Evolutionary conservation across 1,140 invertebrate species (phyloP).

Genomic region (Drosophila suzukii): DNA sequence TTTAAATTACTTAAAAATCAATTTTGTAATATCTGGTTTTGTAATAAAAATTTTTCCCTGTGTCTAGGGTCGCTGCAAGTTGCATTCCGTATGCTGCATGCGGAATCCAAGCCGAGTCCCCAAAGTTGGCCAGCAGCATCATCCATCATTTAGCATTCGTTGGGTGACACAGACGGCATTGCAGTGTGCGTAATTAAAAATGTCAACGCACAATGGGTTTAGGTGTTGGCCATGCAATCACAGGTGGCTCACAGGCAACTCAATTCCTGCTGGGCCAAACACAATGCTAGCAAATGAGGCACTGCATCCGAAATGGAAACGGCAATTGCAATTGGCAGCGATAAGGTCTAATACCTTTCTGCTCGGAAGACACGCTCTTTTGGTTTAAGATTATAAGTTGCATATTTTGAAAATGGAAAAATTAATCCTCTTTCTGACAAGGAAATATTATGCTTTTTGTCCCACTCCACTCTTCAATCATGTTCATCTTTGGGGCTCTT

Average conservation of each 20-base stretch:
- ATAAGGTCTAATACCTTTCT: constrained; percentile 15
- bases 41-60: not conserved
- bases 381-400: not conserved
- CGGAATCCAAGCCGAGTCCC: constrained; percentile 18
- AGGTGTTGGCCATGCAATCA: constrained; percentile 69
- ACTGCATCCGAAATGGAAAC: constrained; percentile 16
- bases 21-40: not conserved
- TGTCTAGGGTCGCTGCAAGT: not conserved
- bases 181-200: constrained; percentile 72
- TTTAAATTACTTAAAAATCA: not conserved
- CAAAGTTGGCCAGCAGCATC: constrained; percentile 38
- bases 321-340: constrained; percentile 26
- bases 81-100: constrained; percentile 49
- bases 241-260: constrained; percentile 13
- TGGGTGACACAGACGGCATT: constrained; percentile 17
- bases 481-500: constrained; percentile 11
- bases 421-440: constrained; percentile 1
- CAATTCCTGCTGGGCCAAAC: constrained; percentile 26
- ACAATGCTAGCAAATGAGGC: constrained; percentile 14
- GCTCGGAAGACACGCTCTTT: not conserved
- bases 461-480: constrained; percentile 35
- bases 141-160: constrained; percentile 71
- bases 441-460: constrained; percentile 4
- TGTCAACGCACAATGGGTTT: constrained; percentile 73
- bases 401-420: constrained; percentile 12